Evolutionary conservation across 2,888 invertebrate genomes (phyloP), one percentile per base, ranked within the genome.

Genomic region (Eudasyphora cyanicolor): DNA sequence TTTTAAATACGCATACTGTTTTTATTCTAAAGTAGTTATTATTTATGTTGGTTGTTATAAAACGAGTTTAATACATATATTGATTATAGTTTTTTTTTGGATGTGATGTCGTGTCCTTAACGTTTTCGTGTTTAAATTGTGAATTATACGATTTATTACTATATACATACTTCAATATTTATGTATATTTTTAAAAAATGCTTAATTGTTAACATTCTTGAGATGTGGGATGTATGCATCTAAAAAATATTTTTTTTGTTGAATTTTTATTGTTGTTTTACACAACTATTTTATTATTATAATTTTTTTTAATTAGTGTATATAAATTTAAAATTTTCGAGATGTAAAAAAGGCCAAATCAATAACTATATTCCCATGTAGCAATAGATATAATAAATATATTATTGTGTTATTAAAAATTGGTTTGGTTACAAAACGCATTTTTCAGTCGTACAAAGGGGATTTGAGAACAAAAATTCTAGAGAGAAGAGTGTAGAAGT

Each of bases 111-210:
- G 45, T 45, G 45, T 45, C n/a, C n/a, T 14, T n/a, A 45, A n/a
- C n/a, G 38, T 38, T 45, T n/a, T n/a, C n/a, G n/a, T n/a, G 45
- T 45, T n/a, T 12, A 4, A n/a, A n/a, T 6, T 38, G 38, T 38
- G 3, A n/a, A n/a, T n/a, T n/a, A n/a, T n/a, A n/a, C n/a, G n/a
- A n/a, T 6, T 38, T 38, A 38, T 38, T 38, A 38, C 2, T 38
- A 12, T 12, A 2, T 38, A 38, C 1, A n/a, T 45, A 45, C 45
- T 45, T n/a, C 14, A 32, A 32, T 32, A 32, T 32, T 32, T 45
- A n/a, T n/a, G n/a, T n/a, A n/a, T n/a, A n/a, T n/a, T n/a, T n/a
- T 45, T 45, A 45, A 45, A 45, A 45, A 45, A 45, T 45, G 45
- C 45, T 45, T 45, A 45, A 45, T 45, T 45, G n/a, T 45, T 45